phyloP scores from a whole-genome alignment of 2,888 invertebrate genomes.

The Acrobasis suavella region DNA sequence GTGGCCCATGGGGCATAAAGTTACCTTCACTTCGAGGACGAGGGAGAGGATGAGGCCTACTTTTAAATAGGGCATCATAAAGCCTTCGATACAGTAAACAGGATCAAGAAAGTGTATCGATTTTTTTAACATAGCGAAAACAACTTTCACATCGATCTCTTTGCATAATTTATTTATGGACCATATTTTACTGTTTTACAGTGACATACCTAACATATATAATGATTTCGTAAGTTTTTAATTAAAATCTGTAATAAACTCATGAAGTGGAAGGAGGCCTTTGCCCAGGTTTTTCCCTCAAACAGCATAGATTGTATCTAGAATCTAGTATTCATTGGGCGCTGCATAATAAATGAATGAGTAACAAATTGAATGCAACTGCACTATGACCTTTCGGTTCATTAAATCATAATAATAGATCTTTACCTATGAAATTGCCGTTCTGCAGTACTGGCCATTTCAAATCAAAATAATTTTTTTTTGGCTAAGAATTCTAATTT shows the following conservation, averaged over 20 bases:
- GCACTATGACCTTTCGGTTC: conserved; percentile 8
- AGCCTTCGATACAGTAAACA: conserved; percentile 17
- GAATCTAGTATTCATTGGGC: neutral
- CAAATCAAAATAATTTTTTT: too few species aligned
- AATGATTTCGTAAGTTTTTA: neutral
- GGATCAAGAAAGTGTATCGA: conserved; percentile 15
- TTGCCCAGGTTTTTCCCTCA: too few species aligned
- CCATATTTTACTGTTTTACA: neutral
- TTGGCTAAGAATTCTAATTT: too few species aligned
- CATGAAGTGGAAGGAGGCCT: too few species aligned
- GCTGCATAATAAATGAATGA: neutral
- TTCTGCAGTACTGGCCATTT: too few species aligned
- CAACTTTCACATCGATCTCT: conserved; percentile 6
- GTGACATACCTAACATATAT: neutral
- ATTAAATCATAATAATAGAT: conserved; percentile 12
- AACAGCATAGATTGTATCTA: neutral
- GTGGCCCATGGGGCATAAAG: conserved; percentile 30
- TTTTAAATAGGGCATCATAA: conserved; percentile 37
- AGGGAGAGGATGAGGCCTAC: conserved; percentile 31
- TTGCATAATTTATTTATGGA: conserved; percentile 1
- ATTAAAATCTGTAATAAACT: too few species aligned
- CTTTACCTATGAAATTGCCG: too few species aligned
- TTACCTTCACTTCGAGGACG: conserved; percentile 38
- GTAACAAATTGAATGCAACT: conserved; percentile 1
- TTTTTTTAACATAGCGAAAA: conserved; percentile 1